phyloP scores from a whole-genome alignment of 2,797 vertebrate species.

The Darevskia mixta region DNA sequence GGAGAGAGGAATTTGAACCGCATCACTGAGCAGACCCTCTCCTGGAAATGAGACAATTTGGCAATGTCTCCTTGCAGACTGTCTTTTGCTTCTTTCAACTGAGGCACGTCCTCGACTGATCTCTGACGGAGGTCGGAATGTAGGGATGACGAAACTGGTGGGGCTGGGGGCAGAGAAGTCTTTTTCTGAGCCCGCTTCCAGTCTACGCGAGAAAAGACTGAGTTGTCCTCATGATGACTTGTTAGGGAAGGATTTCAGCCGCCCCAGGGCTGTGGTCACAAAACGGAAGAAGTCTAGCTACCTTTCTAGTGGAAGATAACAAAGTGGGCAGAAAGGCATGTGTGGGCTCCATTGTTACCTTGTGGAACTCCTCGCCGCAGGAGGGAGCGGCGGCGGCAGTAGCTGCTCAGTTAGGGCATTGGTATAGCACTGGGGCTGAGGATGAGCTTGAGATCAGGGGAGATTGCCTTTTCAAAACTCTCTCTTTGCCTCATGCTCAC shows the following conservation, averaged over 20 bases:
- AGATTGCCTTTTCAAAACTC: too few species aligned
- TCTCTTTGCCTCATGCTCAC: too few species aligned
- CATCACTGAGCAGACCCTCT: background rate
- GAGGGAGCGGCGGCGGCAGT: background rate
- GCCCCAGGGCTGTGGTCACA: too few species aligned
- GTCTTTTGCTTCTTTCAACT: too few species aligned
- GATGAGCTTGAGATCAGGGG: too few species aligned
- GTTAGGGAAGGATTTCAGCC: background rate
- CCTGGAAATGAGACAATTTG: background rate
- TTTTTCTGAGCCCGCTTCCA: background rate
- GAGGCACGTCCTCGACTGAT: constrained; percentile 3
- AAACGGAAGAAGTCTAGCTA: background rate
- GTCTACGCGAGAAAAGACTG: background rate
- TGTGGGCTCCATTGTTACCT: background rate
- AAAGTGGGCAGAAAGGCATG: background rate
- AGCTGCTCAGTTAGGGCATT: too few species aligned
- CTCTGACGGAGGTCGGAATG: background rate
- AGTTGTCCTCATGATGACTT: background rate
- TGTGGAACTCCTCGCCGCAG: background rate
- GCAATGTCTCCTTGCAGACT: background rate
- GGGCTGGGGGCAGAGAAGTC: background rate
- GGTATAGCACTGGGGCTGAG: too few species aligned
- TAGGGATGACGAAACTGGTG: background rate
- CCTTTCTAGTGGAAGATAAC: too few species aligned
- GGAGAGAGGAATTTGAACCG: background rate